A percentile compares a stretch with the other conserved stretches of the same genome.
Evolutionary conservation across 2,888 invertebrate species (phyloP).

Genomic region (Cybosia mesomella): DNA sequence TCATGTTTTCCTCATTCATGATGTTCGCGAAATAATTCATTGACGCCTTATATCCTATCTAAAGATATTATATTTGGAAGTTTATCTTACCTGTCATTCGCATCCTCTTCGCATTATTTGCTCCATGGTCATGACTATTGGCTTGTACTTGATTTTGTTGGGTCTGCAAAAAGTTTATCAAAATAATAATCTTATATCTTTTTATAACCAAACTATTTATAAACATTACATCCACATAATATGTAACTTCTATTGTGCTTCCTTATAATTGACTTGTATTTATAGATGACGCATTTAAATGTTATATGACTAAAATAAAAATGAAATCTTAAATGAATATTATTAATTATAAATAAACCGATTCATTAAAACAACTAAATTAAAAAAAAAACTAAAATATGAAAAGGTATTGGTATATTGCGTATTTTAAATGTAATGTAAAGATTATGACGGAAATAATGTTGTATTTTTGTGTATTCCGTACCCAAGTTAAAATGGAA

Average conservation of each 20-base stretch:
- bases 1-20: too few species aligned
- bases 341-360: slow-evolving; percentile 9
- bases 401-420: slow-evolving; percentile 3
- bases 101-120: slow-evolving; percentile 85
- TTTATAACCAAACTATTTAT: background rate
- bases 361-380: background rate
- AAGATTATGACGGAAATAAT: slow-evolving; percentile 20
- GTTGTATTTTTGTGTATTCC: slow-evolving; percentile 25
- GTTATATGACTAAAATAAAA: background rate
- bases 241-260: background rate
- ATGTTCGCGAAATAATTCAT: too few species aligned
- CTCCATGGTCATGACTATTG: slow-evolving; percentile 85
- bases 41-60: too few species aligned
- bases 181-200: slow-evolving; percentile 13
- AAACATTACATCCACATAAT: background rate
- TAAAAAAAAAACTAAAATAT: background rate
- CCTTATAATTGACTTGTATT: slow-evolving; percentile 2
- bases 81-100: slow-evolving; percentile 79
- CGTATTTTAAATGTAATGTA: slow-evolving; percentile 13
- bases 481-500: slow-evolving; percentile 23
- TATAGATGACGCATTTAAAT: slow-evolving; percentile 7
- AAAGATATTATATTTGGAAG: too few species aligned
- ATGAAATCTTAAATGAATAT: background rate
- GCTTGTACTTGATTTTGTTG: slow-evolving; percentile 85
- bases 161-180: slow-evolving; percentile 65